phyloP scores from a whole-genome alignment of 92 coral and sea anemone species.

The Paragorgia papillata region DNA sequence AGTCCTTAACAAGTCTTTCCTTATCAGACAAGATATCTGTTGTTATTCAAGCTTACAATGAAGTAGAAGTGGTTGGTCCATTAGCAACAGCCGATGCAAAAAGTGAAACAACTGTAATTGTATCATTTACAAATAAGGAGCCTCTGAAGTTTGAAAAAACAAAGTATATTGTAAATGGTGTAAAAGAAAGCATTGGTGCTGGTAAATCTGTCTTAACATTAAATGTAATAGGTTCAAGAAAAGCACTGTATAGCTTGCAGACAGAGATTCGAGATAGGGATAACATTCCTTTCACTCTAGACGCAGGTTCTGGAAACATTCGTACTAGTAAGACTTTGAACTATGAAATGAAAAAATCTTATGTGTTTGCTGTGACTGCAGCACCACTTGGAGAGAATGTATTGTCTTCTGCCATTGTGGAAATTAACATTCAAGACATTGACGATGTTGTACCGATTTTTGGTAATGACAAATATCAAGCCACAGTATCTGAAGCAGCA shows the following conservation, averaged over 20 bases:
- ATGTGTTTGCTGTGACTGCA: constrained; percentile 54
- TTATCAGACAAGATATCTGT: not conserved
- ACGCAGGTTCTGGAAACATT: constrained; percentile 60
- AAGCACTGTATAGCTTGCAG: not conserved
- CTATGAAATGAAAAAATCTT: constrained; percentile 74
- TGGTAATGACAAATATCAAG: constrained; percentile 28
- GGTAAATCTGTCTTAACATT: not conserved
- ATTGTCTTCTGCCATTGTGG: constrained; percentile 34
- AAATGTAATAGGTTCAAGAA: not conserved
- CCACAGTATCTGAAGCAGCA: constrained; percentile 32
- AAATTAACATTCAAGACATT: constrained; percentile 25
- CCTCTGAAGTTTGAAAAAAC: not conserved
- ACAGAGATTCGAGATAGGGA: constrained; percentile 20
- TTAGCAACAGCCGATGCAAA: not conserved
- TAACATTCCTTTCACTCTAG: constrained; percentile 5
- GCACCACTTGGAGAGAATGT: not conserved
- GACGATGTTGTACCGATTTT: constrained; percentile 35
- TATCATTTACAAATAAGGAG: not conserved
- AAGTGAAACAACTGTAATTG: constrained; percentile 15
- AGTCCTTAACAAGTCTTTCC: not conserved
- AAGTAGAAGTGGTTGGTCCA: not conserved
- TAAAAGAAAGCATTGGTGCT: not conserved
- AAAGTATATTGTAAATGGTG: not conserved
- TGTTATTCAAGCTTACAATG: constrained; percentile 14
- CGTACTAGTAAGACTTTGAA: constrained; percentile 63